phyloP scores from a whole-genome alignment of 2,888 invertebrate species.

The Machimus rusticus region DNA sequence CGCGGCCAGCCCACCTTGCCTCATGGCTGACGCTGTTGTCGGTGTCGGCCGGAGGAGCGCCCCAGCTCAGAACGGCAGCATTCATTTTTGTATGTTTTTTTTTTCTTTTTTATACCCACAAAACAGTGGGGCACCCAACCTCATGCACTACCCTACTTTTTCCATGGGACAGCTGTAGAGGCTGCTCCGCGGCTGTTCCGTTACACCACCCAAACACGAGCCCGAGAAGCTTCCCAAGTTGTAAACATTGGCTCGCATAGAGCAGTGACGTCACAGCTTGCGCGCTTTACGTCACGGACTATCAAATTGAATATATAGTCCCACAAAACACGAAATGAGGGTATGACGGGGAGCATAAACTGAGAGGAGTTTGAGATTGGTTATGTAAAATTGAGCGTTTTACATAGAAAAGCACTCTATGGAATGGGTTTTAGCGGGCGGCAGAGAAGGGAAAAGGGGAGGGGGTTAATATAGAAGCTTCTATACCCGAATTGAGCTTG shows the following conservation, averaged over 20 bases:
- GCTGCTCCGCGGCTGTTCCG: not conserved
- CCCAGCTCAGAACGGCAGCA: not conserved
- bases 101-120: not conserved
- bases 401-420: not conserved
- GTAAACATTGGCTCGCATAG: slow-evolving; percentile 29
- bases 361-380: not conserved
- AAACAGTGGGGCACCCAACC: not conserved
- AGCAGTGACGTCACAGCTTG: slow-evolving; percentile 18
- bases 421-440: not conserved
- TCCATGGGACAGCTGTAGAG: slow-evolving; percentile 7
- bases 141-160: slow-evolving; percentile 10
- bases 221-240: slow-evolving; percentile 13
- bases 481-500: not conserved
- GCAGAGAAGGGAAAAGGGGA: no score
- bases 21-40: not conserved
- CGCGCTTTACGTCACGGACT: slow-evolving; percentile 12
- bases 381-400: not conserved
- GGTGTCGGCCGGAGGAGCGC: not conserved
- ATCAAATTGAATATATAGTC: not conserved
- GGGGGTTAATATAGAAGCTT: not conserved
- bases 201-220: slow-evolving; percentile 41
- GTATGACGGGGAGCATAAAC: not conserved
- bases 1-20: not conserved
- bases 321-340: not conserved
- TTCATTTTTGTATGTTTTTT: not conserved